phyloP scores from a whole-genome alignment of 2,888 invertebrate genomes.

The Carabus problematicus region DNA sequence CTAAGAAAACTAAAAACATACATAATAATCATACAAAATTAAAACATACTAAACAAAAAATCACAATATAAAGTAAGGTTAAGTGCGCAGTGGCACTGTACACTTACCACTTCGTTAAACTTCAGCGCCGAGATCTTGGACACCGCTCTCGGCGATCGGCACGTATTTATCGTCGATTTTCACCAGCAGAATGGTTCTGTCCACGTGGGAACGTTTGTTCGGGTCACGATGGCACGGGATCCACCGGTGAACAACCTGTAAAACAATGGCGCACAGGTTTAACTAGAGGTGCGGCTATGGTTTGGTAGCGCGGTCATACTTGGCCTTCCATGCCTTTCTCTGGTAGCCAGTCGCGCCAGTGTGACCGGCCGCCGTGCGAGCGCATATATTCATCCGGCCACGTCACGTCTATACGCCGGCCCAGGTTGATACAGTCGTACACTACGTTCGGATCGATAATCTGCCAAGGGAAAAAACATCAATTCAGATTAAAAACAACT shows the following conservation, averaged over 20 bases:
- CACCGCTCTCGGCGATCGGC: slow-evolving; percentile 90
- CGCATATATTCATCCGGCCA: slow-evolving; percentile 95
- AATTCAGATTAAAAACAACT: no score
- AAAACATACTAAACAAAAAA: slow-evolving; percentile 14
- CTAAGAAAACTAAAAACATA: slow-evolving; percentile 8
- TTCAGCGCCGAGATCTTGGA: slow-evolving; percentile 67
- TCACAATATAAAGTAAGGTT: slow-evolving; percentile 16
- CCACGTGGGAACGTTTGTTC: slow-evolving; percentile 87
- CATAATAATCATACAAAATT: slow-evolving; percentile 16
- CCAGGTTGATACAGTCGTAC: slow-evolving; percentile 90
- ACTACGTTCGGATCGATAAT: slow-evolving; percentile 74
- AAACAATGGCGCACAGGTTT: slow-evolving; percentile 8
- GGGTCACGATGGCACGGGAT: slow-evolving; percentile 90
- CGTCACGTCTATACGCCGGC: slow-evolving; percentile 88
- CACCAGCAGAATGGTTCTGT: slow-evolving; percentile 89
- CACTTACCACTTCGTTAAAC: slow-evolving; percentile 7
- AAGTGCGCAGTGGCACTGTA: slow-evolving; percentile 5
- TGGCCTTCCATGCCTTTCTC: slow-evolving; percentile 91
- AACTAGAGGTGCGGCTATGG: slow-evolving; percentile 17
- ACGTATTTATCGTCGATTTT: slow-evolving; percentile 93
- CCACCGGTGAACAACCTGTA: slow-evolving; percentile 94
- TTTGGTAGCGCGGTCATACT: slow-evolving; percentile 58
- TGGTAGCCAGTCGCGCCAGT: slow-evolving; percentile 92
- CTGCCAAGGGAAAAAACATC: slow-evolving; percentile 53
- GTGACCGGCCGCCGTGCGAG: slow-evolving; percentile 83